Base-by-base conservation (phyloP, 2,113 vertebrate species). In the Abramis brama region DNA sequence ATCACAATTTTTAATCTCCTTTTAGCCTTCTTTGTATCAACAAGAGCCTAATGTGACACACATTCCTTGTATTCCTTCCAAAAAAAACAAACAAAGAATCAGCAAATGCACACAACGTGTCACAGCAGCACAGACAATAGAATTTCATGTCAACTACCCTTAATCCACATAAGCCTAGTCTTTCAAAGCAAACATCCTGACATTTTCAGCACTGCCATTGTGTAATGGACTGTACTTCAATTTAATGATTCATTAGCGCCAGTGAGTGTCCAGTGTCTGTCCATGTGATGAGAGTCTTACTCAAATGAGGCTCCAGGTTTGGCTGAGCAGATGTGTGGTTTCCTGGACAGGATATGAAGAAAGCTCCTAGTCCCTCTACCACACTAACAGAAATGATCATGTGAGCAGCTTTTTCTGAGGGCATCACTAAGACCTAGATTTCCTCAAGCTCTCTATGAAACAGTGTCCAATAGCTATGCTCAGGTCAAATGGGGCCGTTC, bases 231-330 rank as follows among this genome's bases (percentile, higher is more conserved):
- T 60, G 70, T 75, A 45, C 11, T 79, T 84, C 17, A 79, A 47
- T 57, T n/a, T 36, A 25, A 21, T 8, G 19, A 39, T 25, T 19
- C 19, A 27, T 36, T 36, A 45, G 33, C 19, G n/a, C 39, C 25
- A 36, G 25, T 71, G 45, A 52, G 70, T 70, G 82, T 86, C 86
- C 76, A 80, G 84, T 85, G 75, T 85, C 83, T 83, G 83, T 80
- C 94, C 93, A 93, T 52, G 39, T 95, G 95, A 95, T 95, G 95
- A 95, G 85, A 93, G 92, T 93, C 94, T 95, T 95, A 95, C 95
- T 95, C 95, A 95, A 91, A 92, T 89, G 93, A 95, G 78, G 73
- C 89, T 90, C 89, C 45, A 36, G 52, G 15, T 68, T 39, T 4
- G 71, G 21, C 84, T 83, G 89, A 92, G 93, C 92, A 87, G 21